phyloP scores from a whole-genome alignment of 1,140 invertebrate species.

The Argopecten irradians region DNA sequence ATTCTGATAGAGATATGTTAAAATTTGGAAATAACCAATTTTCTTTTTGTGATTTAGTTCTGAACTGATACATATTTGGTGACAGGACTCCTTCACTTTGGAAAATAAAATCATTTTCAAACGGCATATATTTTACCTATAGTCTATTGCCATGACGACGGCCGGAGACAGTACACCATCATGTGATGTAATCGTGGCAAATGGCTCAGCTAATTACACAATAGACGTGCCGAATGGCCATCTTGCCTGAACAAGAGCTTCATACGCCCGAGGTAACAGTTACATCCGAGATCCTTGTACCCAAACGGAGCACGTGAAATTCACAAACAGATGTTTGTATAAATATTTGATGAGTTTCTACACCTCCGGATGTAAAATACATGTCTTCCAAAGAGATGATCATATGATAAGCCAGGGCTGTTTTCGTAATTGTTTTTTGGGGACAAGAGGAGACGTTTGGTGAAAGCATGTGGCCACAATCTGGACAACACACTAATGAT shows the following conservation, averaged over 20 bases:
- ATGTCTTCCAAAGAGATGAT: background rate
- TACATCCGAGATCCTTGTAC: background rate
- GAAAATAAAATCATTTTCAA: too few relatives aligned
- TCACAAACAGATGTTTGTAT: constrained; percentile 5
- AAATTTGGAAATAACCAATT: too few relatives aligned
- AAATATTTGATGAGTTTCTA: background rate
- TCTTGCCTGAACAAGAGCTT: background rate
- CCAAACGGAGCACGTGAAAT: background rate
- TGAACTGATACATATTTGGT: too few relatives aligned
- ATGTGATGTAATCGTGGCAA: background rate
- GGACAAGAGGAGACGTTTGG: background rate
- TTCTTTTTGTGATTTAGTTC: too few relatives aligned
- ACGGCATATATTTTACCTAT: background rate
- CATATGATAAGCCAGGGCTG: background rate
- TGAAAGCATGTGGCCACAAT: background rate
- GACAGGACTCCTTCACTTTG: too few relatives aligned
- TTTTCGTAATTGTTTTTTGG: background rate
- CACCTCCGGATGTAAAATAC: constrained; percentile 20
- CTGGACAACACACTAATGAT: background rate
- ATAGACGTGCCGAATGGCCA: background rate
- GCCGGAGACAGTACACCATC: background rate
- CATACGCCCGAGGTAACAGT: background rate
- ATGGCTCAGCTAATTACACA: background rate
- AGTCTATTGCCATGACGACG: background rate
- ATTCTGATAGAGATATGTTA: too few relatives aligned